Percentiles rank a stretch among this genome's conserved stretches.
These are phyloP conservation scores for Morelia viridis DNA, from an alignment of 2,797 vertebrate genomes.

Conservation along the genomic window DNA sequence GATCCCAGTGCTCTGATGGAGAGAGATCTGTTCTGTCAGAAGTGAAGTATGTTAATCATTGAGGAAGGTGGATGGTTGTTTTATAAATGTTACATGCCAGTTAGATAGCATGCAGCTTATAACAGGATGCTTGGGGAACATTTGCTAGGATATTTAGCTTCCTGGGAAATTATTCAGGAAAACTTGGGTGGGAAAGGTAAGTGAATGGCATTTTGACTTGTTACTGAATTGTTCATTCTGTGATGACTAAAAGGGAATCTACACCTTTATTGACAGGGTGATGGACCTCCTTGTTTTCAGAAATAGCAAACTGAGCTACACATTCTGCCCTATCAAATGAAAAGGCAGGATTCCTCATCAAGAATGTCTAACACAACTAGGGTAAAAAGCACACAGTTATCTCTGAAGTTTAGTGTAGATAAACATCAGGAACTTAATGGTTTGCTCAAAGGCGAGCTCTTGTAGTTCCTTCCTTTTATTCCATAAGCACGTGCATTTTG, in stretches of 20 bases:
- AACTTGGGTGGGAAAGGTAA: background rate
- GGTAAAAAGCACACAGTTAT: background rate
- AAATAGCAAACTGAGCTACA: background rate
- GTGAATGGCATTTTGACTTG: background rate
- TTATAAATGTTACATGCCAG: background rate
- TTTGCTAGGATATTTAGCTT: background rate
- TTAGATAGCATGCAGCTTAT: background rate
- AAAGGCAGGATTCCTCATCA: background rate
- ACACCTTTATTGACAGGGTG: background rate
- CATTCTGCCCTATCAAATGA: background rate
- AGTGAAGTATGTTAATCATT: conserved; percentile 79
- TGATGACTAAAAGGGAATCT: background rate
- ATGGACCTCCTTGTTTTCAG: background rate
- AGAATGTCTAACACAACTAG: background rate
- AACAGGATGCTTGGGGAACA: background rate
- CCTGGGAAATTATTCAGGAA: background rate
- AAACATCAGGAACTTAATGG: background rate
- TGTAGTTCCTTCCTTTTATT: background rate
- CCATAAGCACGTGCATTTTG: conserved; percentile 10
- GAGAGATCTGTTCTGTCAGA: conserved; percentile 88
- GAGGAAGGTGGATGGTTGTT: background rate
- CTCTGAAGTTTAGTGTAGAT: background rate
- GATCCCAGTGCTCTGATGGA: conserved; percentile 87
- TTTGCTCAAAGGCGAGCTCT: background rate
- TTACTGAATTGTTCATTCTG: background rate